Base-by-base conservation (phyloP, 2,113 vertebrate genomes). In the Sphyrna mokarran region DNA sequence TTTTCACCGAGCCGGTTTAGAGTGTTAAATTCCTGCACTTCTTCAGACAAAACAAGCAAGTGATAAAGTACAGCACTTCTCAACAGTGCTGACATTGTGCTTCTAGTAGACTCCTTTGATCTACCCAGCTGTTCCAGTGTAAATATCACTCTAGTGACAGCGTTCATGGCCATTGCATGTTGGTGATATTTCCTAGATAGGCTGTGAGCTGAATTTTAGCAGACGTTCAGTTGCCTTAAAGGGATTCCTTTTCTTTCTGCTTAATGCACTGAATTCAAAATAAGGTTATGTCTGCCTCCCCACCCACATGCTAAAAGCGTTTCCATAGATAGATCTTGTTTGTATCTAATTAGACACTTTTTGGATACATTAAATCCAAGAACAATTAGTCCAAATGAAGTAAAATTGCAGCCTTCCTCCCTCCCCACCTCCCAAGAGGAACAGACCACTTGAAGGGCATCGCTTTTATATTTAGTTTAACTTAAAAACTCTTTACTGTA, bases 171-270 rank as follows among this genome's bases (percentile, higher is more conserved):
- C 0, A 0, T 91, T 95, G 91, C 83, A 96, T 95, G 87, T 89
- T 95, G 89, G 80, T 96, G 95, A 96, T 40, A 96, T 96, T 97
- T 96, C 1, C 96, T 96, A 37, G 48, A 54, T 97, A 96, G 86
- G 96, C 96, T 96, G 96, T 29, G 97, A 96, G 96, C 96, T 96
- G 54, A 95, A 48, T 95, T 96, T 96, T 97, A 96, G 95, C 96
- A 96, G 96, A 93, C 97, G 97, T 96, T 96, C 94, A 97, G 16
- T 68, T n/a, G 7, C 4, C 61, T 93, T 93, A 37, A 93, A 93
- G n/a, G n/a, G 20, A 66, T 37, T 23, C 61, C 20, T 63, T 91
- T 33, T 61, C 40, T 93, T 93, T 23, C 61, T 66, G 33, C 40
- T 63, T 93, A 16, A 9, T 13, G 23, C 18, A 93, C 16, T 66